Evolutionary conservation across 2,888 invertebrate genomes (phyloP).

Genomic region (Eristalis pertinax): DNA sequence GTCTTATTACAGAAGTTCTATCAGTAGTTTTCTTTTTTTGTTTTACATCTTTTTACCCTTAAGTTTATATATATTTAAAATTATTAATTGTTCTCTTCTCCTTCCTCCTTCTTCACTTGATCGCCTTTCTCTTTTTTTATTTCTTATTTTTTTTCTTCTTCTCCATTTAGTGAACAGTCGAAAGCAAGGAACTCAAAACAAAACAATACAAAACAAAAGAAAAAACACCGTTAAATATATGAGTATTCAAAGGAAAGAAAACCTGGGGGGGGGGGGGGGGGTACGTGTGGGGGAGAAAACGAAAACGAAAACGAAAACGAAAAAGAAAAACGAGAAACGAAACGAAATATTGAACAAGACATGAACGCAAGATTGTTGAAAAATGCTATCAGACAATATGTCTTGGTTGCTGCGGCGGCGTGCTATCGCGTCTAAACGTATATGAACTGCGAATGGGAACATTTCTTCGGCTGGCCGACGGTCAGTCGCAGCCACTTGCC

Average conservation of each 20-base stretch:
- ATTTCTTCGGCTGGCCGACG: constrained; percentile 81
- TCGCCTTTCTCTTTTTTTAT: background rate
- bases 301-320: background rate
- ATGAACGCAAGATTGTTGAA: constrained; percentile 1
- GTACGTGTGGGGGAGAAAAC: background rate
- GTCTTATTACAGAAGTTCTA: constrained; percentile 63
- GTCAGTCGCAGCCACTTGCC: constrained; percentile 91
- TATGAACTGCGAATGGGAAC: constrained; percentile 80
- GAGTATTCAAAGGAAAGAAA: constrained; percentile 27
- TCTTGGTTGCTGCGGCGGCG: constrained; percentile 25
- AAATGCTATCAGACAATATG: constrained; percentile 59
- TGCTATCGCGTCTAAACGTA: constrained; percentile 77
- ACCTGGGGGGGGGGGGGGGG: background rate
- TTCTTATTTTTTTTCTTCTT: constrained; percentile 1
- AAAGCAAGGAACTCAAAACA: constrained; percentile 30
- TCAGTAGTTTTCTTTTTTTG: constrained; percentile 51
- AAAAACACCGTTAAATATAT: constrained; percentile 8
- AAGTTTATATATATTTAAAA: constrained; percentile 48
- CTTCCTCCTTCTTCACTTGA: background rate
- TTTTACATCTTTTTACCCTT: constrained; percentile 40
- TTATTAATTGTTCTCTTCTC: constrained; percentile 49
- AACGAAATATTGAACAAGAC: background rate
- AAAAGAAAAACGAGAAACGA: background rate
- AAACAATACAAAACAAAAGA: constrained; percentile 16
- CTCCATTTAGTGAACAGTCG: constrained; percentile 40